Evolutionary conservation across 2,888 invertebrate genomes (phyloP), one percentile per base, ranked within the genome.

Genomic region (Auanema freiburgensis): DNA sequence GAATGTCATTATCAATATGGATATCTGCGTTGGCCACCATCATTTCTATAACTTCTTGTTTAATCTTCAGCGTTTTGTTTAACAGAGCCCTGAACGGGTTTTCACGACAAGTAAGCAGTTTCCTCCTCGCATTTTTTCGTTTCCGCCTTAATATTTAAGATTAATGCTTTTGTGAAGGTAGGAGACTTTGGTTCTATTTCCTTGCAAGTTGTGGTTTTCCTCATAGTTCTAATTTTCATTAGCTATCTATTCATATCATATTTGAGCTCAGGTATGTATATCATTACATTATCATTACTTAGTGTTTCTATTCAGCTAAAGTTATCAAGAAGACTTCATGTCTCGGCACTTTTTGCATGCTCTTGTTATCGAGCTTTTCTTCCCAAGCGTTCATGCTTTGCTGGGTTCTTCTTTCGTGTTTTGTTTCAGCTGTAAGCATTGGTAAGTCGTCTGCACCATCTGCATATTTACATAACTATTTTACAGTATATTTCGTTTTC

Each of bases 401-500:
- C 16, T 69, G 69, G 69, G 58, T 62, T 4, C 41, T 69, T 14
- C 55, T 66, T 1, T 40, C 62, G 41, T 69, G 69, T 41, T 52
- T 66, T 21, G 66, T 66, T 16, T 69, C 63, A 14, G 43, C 66
- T 6, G 16, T 59, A 8, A 59, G 53, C 12, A 54, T 68, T 1
- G 59, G 63, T 63, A 41, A 23, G 46, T 12, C n/a, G n/a, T n/a
- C n/a, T n/a, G n/a, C n/a, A n/a, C n/a, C 14, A 12, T 43, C n/a
- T 14, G 1, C n/a, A 43, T 43, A 43, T 14, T 43, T n/a, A n/a
- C n/a, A n/a, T n/a, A n/a, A n/a, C 33, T 33, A 8, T 33, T 5
- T 57, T 57, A 12, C 53, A 53, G 63, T 69, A 8, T 69, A 69
- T 40, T 63, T 66, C 63, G 21, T 69, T 41, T 69, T 69, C 56